These are phyloP conservation scores for Felis chaus DNA, from an alignment of 2,113 vertebrate species.

Conservation along the genomic window DNA sequence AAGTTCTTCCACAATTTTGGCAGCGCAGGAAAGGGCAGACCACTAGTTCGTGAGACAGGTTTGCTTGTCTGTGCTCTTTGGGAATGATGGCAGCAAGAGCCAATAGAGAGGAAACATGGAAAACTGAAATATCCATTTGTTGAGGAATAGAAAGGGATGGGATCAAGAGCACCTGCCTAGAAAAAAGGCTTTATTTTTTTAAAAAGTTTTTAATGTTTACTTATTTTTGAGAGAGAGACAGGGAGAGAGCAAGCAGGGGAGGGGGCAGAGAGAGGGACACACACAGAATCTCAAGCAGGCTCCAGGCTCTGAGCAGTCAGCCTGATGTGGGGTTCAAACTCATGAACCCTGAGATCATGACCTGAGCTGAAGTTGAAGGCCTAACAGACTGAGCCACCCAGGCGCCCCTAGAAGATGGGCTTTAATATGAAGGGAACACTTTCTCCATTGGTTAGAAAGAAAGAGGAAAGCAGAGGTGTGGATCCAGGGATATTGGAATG, in stretches of 20 bases:
- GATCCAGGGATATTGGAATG: not conserved
- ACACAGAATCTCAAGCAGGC: too few relatives aligned
- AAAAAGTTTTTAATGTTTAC: too few relatives aligned
- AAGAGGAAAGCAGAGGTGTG: not conserved
- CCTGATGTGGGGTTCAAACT: too few relatives aligned
- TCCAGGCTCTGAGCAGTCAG: too few relatives aligned
- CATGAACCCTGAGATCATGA: too few relatives aligned
- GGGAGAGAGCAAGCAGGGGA: too few relatives aligned
- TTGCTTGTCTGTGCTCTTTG: not conserved
- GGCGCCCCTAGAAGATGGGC: not conserved
- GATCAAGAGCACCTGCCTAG: not conserved
- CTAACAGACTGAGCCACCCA: too few relatives aligned
- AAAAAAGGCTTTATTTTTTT: not conserved
- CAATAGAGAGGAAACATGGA: not conserved
- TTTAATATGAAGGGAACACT: not conserved
- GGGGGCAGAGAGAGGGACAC: too few relatives aligned
- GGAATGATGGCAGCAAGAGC: not conserved
- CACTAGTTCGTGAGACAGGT: not conserved
- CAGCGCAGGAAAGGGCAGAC: not conserved
- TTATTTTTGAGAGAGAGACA: too few relatives aligned
- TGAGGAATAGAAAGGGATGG: not conserved
- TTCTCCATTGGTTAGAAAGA: not conserved
- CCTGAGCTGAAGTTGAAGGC: too few relatives aligned
- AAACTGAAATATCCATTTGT: not conserved
- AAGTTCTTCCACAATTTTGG: not conserved